Evolutionary conservation across 2,113 vertebrate species (phyloP).

Genomic region (Hyla sarda): DNA sequence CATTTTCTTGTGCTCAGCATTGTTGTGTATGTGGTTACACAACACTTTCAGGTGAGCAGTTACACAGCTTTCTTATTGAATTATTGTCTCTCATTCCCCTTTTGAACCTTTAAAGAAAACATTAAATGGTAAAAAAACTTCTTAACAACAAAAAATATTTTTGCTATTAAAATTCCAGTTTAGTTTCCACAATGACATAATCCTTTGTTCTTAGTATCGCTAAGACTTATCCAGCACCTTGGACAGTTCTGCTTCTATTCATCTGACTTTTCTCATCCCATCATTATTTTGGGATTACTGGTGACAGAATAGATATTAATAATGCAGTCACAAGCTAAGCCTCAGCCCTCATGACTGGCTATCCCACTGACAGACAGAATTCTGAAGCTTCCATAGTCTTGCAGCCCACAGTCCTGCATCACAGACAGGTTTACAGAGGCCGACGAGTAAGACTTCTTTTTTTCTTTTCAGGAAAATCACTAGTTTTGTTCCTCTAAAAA

Average conservation of each 20-base stretch:
- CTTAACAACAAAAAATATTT: not conserved
- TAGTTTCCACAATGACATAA: not conserved
- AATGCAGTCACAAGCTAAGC: not conserved
- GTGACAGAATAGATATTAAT: not conserved
- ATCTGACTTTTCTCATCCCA: not conserved
- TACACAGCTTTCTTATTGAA: too few relatives aligned
- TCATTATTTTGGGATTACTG: slow-evolving; percentile 46
- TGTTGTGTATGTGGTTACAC: too few relatives aligned
- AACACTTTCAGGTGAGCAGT: too few relatives aligned
- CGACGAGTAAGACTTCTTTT: not conserved
- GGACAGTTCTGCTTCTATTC: not conserved
- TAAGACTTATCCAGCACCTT: not conserved
- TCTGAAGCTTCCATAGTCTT: not conserved
- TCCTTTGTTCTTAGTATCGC: not conserved
- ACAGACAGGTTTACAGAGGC: too few relatives aligned
- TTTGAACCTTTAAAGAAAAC: too few relatives aligned
- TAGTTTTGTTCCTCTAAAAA: not conserved
- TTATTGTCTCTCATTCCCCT: too few relatives aligned
- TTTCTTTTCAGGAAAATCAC: not conserved
- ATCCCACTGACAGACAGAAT: not conserved
- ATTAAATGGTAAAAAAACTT: not conserved
- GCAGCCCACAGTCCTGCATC: not conserved
- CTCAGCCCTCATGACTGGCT: not conserved
- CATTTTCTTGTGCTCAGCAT: too few relatives aligned
- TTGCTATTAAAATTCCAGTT: too few relatives aligned